phyloP scores from a whole-genome alignment of 2,888 invertebrate genomes.

The Parnassius apollo region DNA sequence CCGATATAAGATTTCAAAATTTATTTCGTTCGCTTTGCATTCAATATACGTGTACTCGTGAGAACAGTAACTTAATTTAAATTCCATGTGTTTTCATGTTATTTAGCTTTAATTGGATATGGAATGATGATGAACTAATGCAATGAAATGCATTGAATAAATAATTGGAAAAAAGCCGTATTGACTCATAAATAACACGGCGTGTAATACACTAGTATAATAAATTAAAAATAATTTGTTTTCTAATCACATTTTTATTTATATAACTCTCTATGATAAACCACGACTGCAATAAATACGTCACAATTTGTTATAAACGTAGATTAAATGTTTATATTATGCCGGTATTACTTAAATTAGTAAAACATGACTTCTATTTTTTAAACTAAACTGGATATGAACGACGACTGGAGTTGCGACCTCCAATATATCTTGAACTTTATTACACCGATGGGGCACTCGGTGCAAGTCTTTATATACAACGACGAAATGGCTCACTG shows the following conservation, averaged over 20 bases:
- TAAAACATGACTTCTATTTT: conserved; percentile 32
- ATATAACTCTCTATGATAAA: not conserved
- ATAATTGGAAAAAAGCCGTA: not conserved
- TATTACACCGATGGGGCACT: conserved; percentile 57
- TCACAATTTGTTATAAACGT: conserved; percentile 8
- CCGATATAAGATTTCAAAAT: not conserved
- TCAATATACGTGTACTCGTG: not conserved
- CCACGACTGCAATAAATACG: not conserved
- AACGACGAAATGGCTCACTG: conserved; percentile 73
- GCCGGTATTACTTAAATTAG: conserved; percentile 30
- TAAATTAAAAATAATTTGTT: conserved; percentile 4
- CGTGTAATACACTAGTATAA: not conserved
- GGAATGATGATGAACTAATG: no score
- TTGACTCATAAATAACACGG: conserved; percentile 1
- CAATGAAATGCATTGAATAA: no score
- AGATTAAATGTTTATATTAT: conserved; percentile 10
- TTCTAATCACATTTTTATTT: conserved; percentile 3
- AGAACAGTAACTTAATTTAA: not conserved
- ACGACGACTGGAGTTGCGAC: conserved; percentile 41
- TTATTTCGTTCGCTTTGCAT: not conserved
- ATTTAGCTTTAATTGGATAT: not conserved
- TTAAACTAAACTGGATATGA: conserved; percentile 34
- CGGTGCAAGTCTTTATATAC: conserved; percentile 63
- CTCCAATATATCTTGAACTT: conserved; percentile 59
- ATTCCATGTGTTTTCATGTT: not conserved